Base-by-base conservation (phyloP, 2,888 invertebrate genomes). In the Parnassius apollo region DNA sequence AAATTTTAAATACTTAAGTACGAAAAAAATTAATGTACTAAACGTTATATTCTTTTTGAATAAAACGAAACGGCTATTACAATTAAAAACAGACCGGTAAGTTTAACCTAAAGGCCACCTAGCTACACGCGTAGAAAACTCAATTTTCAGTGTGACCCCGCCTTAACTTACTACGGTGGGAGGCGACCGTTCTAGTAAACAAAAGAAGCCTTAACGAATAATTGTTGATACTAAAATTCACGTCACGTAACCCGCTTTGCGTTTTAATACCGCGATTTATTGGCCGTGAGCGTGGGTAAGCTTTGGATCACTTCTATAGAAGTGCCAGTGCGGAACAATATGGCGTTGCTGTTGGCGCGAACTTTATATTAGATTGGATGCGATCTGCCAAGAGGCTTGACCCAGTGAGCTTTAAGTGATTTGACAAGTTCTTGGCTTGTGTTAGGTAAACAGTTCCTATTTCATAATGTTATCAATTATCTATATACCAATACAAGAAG, bases 221-320 rank as follows among this genome's bases (percentile, higher is more conserved):
- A 64, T 59, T 64, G 64, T 53, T 59, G 52, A 59, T 60, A 64
- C 65, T 66, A 64, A 67, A 66, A 69, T 69, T 68, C 69, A 57
- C 60, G 62, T 68, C 69, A 68, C 69, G 66, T 42, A 11, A 42
- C 13, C 42, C 13, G 59, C 58, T 59, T 63, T 62, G 60, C 65
- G 64, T 65, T 68, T 35, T 66, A 66, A 71, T 71, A 62, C 64
- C 64, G 68, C 75, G 73, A 77, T 75, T 75, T 72, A 76, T 54
- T 68, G 57, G 56, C 62, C 45, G 55, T 60, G 67, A 67, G 68
- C 72, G 74, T 74, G 73, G 73, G 75, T 72, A 71, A 63, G 62
- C 11, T 63, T 53, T 44, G 48, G 56, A 61, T 49, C 56, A 56
- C 51, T 61, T 61, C 54, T 64, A 61, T 12, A 42, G 61, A 64